A percentile compares a stretch with the other conserved stretches of the same genome.
These are phyloP conservation scores for Lamproptera curius DNA, from an alignment of 2,888 invertebrate genomes.

Conservation along the genomic window DNA sequence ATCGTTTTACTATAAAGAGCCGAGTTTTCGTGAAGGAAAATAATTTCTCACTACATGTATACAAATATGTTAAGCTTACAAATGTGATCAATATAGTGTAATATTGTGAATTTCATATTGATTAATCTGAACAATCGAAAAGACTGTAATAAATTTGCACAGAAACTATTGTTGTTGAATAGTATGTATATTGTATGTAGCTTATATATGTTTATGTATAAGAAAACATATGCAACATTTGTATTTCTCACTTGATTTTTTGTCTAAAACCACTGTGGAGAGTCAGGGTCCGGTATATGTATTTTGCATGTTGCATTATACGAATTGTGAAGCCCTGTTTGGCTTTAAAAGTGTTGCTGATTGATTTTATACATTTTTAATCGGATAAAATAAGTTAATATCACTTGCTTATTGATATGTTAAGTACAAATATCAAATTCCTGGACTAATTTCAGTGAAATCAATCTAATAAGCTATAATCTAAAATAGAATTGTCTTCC, in stretches of 20 bases:
- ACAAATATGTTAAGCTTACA: background rate
- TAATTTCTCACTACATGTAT: too few relatives aligned
- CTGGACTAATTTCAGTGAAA: too few relatives aligned
- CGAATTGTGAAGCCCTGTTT: background rate
- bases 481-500: too few relatives aligned
- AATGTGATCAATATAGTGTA: conserved; percentile 1
- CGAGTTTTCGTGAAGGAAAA: too few relatives aligned
- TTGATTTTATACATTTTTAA: too few relatives aligned
- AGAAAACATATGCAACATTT: background rate
- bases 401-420: too few relatives aligned
- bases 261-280: background rate
- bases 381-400: too few relatives aligned
- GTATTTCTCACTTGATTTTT: too few relatives aligned
- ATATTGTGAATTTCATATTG: background rate
- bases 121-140: conserved; percentile 10
- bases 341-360: background rate
- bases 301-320: background rate
- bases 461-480: too few relatives aligned
- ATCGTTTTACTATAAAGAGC: too few relatives aligned
- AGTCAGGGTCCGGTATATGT: background rate
- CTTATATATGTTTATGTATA: conserved; percentile 8
- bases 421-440: too few relatives aligned
- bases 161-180: conserved; percentile 6
- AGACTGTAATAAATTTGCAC: conserved; percentile 14
- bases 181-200: conserved; percentile 8